phyloP scores from a whole-genome alignment of 2,888 invertebrate species.

The Phoenoteleia sp. region DNA sequence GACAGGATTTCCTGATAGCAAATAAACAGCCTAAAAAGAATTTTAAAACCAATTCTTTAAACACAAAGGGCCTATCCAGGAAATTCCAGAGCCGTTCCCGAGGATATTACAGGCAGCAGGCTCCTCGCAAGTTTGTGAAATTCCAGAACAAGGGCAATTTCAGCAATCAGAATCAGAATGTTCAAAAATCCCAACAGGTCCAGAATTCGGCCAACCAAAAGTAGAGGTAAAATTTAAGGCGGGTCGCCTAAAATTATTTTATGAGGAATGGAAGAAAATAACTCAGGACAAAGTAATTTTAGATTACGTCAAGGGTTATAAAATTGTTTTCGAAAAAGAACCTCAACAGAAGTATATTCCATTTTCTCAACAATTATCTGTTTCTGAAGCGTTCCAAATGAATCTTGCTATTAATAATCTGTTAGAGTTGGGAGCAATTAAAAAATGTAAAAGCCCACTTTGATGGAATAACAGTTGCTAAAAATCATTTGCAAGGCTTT shows the following conservation, averaged over 20 bases:
- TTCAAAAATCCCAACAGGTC: not conserved
- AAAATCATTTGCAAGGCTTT: not conserved
- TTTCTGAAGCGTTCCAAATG: not conserved
- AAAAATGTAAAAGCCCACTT: not conserved
- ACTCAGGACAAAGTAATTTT: not conserved
- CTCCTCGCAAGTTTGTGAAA: not conserved
- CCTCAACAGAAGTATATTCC: not conserved
- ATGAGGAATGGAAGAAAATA: not conserved
- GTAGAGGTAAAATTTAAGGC: not conserved
- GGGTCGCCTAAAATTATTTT: not conserved
- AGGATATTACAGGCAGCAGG: not conserved
- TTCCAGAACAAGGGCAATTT: not conserved
- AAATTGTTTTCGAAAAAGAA: not conserved
- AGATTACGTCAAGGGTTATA: conserved; percentile 1
- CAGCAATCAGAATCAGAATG: not conserved
- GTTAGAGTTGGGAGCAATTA: not conserved
- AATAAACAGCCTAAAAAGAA: not conserved
- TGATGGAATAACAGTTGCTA: not conserved
- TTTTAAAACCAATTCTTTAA: not conserved
- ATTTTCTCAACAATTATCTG: not conserved
- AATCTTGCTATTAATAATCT: not conserved
- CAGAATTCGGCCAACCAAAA: not conserved
- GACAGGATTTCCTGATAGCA: not conserved
- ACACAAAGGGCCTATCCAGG: not conserved
- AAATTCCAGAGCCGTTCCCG: not conserved